Evolutionary conservation across 2,113 vertebrate genomes (phyloP), one percentile per base, ranked within the genome.

Genomic region (Ancistrus triradiatus): DNA sequence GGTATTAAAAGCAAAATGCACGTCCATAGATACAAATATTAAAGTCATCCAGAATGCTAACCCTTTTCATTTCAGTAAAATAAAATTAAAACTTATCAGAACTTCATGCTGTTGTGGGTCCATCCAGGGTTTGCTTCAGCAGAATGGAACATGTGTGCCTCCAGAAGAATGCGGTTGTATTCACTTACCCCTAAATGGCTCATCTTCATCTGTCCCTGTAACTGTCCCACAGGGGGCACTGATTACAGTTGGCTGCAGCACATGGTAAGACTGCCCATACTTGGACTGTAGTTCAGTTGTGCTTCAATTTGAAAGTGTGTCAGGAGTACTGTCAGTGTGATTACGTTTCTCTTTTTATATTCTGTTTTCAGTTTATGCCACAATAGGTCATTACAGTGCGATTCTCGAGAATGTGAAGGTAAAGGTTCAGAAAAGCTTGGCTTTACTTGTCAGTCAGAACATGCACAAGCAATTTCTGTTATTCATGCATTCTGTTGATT

Each of bases 381-480:
- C 58, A 69, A 70, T 0, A 91, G 92, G 11, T 78, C 73, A 64
- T 78, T 95, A 48, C 84, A 67, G 40, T 94, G 93, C 77, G 85
- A 86, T 81, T 83, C 65, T 19, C 73, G 70, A 25, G 85, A 87
- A 61, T 95, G 93, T 80, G 77, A 84, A 81, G 93, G 93, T 95
- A 81, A 82, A 72, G 35, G 3, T 0, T 3, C 2, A 2, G 9
- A 14, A 3, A 35, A 15, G 27, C 27, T 7, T 31, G 27, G 27
- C 27, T 28, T 7, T 27, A 43, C 22, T 21, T 6, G 1, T 14
- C n/a, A 21, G 1, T 3, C 10, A 17, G 46, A 46, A 18, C 57
- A 19, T 31, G 8, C 3, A 47, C 28, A 15, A 47, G n/a, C 6
- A 10, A 2, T 18, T 14, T 46, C 44, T 27, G 2, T 50, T 42